Evolutionary conservation across 2,797 vertebrate species (phyloP).

Genomic region (Emys orbicularis): DNA sequence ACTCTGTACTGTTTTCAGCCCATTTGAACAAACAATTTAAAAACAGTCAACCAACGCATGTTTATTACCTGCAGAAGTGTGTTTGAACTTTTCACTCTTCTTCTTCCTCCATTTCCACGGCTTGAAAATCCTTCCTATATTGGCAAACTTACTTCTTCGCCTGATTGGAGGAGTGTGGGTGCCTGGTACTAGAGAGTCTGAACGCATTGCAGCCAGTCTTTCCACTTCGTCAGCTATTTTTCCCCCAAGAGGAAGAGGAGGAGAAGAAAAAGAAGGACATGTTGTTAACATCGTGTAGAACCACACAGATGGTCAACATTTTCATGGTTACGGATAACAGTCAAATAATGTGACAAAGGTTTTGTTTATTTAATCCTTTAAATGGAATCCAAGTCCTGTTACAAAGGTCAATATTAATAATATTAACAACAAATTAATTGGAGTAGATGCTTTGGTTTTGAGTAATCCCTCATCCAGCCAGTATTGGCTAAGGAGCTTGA

Average conservation of each 20-base stretch:
- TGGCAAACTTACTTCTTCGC: constrained; percentile 94
- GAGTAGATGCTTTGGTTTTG: accelerated
- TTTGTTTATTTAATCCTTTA: neutral
- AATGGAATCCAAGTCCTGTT: neutral
- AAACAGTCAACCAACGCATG: accelerated
- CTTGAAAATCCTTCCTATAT: constrained; percentile 95
- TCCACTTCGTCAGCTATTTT: constrained; percentile 95
- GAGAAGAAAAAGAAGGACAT: constrained; percentile 59
- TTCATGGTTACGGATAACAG: constrained; percentile 60
- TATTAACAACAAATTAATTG: neutral
- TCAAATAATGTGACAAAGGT: neutral
- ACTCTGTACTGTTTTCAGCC: neutral
- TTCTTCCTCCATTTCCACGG: constrained; percentile 99
- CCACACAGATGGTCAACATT: constrained; percentile 51
- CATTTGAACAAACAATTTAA: neutral
- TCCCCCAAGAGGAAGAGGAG: constrained; percentile 49
- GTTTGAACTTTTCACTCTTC: constrained; percentile 99
- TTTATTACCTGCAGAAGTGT: constrained; percentile 93
- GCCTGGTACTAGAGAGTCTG: constrained; percentile 93
- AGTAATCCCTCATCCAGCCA: neutral
- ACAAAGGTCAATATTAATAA: neutral
- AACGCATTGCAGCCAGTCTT: constrained; percentile 95
- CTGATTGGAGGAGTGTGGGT: constrained; percentile 95
- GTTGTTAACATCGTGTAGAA: constrained; percentile 73
- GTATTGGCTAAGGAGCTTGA: neutral